Conservation (phyloP, 2,888 invertebrate species). For the Apamea epomidion region DNA sequence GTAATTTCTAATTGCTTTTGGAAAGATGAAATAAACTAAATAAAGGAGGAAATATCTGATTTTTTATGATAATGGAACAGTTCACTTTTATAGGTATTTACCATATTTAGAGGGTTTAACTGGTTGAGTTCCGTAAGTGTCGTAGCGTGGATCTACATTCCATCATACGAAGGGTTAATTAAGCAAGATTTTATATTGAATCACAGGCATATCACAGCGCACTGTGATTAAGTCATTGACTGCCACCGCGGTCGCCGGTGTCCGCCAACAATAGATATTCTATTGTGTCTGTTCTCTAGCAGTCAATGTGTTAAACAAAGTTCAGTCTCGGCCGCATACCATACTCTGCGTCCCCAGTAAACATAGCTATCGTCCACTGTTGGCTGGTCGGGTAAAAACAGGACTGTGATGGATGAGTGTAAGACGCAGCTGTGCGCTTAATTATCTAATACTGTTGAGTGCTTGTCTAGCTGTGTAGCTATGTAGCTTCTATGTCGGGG, state of each 20-base stretch:
- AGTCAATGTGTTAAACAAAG: no score
- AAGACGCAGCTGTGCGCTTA: slow-evolving; percentile 67
- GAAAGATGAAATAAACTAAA: neutral
- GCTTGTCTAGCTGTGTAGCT: slow-evolving; percentile 34
- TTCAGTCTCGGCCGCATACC: neutral
- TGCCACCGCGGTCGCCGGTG: no score
- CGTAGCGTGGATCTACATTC: neutral
- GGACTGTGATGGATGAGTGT: slow-evolving; percentile 66
- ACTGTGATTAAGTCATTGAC: no score
- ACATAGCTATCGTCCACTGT: slow-evolving; percentile 35
- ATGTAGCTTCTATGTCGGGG: slow-evolving; percentile 26
- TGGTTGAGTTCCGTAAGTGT: neutral
- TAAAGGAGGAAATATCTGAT: neutral
- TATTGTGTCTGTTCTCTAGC: no score
- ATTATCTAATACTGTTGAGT: slow-evolving; percentile 67
- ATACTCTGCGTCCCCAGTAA: slow-evolving; percentile 27
- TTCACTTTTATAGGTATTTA: neutral
- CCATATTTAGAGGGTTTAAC: neutral
- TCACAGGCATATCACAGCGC: neutral
- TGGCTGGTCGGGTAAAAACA: slow-evolving; percentile 52
- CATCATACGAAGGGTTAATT: neutral
- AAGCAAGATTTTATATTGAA: neutral
- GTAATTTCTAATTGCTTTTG: neutral
- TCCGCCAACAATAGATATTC: no score
- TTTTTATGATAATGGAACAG: neutral